A percentile compares a stretch with the other conserved stretches of the same genome.
Conservation (phyloP, 2,113 vertebrate species). For the Halcyon malimbica region DNA sequence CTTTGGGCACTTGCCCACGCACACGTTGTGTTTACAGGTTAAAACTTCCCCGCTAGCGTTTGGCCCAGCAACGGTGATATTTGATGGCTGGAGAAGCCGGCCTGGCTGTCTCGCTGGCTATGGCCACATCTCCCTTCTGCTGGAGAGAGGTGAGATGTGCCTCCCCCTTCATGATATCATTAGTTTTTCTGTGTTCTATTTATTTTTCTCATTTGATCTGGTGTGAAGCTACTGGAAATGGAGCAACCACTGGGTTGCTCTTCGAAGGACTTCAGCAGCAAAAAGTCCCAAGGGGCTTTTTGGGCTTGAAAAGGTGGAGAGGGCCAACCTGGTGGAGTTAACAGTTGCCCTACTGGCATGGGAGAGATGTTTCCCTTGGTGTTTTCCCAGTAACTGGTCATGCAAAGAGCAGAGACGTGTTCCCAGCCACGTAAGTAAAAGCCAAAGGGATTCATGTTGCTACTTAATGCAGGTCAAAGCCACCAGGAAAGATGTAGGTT, state of each 20-base stretch:
- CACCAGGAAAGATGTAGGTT: accelerated
- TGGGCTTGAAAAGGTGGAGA: background rate
- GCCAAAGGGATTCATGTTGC: background rate
- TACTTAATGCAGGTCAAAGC: accelerated
- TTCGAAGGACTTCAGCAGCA: background rate
- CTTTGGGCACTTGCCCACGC: accelerated
- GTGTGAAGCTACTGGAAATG: background rate
- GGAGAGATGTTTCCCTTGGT: background rate
- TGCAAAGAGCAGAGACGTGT: background rate
- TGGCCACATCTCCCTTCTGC: accelerated
- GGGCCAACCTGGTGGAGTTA: background rate
- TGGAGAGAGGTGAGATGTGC: background rate
- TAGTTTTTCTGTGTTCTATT: background rate
- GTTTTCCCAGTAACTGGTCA: background rate
- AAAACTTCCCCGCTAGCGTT: accelerated
- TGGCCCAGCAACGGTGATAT: background rate
- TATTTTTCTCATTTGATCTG: background rate
- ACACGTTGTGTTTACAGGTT: background rate
- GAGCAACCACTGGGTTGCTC: background rate
- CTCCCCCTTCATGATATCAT: background rate
- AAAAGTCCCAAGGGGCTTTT: accelerated
- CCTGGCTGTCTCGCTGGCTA: background rate
- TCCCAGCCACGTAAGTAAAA: background rate
- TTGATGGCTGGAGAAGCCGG: background rate
- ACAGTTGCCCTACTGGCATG: accelerated